Evolutionary conservation across 2,797 vertebrate genomes (phyloP), one percentile per base, ranked within the genome.

Genomic region (Molossus molossus): DNA sequence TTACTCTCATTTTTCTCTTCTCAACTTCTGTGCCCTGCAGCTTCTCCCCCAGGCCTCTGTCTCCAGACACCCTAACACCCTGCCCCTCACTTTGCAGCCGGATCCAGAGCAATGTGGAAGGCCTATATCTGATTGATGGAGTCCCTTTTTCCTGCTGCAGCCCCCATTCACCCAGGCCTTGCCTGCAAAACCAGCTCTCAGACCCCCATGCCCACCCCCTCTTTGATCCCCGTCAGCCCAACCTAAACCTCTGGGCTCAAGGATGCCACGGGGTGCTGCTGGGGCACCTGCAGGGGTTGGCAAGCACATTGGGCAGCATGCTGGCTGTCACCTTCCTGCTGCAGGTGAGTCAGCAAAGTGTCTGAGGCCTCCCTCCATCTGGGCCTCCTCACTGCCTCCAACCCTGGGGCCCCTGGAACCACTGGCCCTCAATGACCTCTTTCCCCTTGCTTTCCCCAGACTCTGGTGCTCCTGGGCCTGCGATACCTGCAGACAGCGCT

Each of bases 61-160:
- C 75, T 29, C 62, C 76, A 50, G 9, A 21, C 48, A 11, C 45
- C 67, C 72, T 93, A 21, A 97, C 37, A 9, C 3, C 53, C 64
- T 11, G 8, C 27, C 67, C 81, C 33, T 94, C 58, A 21, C 69
- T 80, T 65, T 87, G 69, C 96, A 98, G 97, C 87, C 97, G 84
- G 64, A 96, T 97, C 87, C 97, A 97, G 94, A 99, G 99, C 94
- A 99, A 99, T 0, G 98, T 99, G 77, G 98, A 99, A 96, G 99
- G 99, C 55, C 99, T 98, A 72, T 99, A 98, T 96, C 97, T 99
- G 95, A 97, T 98, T 84, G 98, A 99, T 4, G 98, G 98, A 1
- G 99, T 99, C 58, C 99, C 99, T 15, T 99, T 99, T 98, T 99
- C 99, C 98, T 99, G 99, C 98, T 99, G 99, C 95, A 99, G 99